Evolutionary conservation across 1,140 invertebrate species (phyloP).

Genomic region (Drosophila bocqueti): DNA sequence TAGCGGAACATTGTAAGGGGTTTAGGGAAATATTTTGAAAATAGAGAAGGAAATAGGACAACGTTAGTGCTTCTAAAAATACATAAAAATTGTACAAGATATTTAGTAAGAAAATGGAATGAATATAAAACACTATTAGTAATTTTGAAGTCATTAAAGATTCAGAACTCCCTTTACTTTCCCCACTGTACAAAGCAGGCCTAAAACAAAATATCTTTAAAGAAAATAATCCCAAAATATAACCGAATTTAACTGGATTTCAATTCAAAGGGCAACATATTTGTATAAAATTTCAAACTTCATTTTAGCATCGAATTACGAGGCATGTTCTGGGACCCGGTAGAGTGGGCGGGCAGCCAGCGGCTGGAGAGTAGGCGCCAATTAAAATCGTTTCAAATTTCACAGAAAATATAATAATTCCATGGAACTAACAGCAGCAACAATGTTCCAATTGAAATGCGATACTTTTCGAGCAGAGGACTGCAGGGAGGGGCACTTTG

Average conservation of each 20-base stretch:
- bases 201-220: constrained; percentile 1
- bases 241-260: constrained; percentile 51
- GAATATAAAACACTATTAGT: no score
- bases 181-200: neutral
- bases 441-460: constrained; percentile 71
- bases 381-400: constrained; percentile 80
- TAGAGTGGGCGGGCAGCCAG: constrained; percentile 53
- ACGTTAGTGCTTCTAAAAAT: no score
- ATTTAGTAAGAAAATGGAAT: no score
- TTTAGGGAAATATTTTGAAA: neutral
- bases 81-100: no score
- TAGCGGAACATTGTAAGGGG: no score
- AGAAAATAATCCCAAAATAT: neutral
- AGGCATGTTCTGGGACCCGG: constrained; percentile 51
- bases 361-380: constrained; percentile 70
- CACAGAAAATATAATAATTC: constrained; percentile 81
- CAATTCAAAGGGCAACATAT: constrained; percentile 53
- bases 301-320: constrained; percentile 76
- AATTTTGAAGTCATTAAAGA: no score
- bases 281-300: constrained; percentile 82
- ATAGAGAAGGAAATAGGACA: neutral
- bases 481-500: neutral
- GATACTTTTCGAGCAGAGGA: constrained; percentile 64
- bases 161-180: neutral
- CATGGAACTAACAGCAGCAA: constrained; percentile 73